Percentiles rank a stretch among this genome's conserved stretches.
Evolutionary conservation across 2,888 invertebrate genomes (phyloP).

Genomic region (Meta bourneti): DNA sequence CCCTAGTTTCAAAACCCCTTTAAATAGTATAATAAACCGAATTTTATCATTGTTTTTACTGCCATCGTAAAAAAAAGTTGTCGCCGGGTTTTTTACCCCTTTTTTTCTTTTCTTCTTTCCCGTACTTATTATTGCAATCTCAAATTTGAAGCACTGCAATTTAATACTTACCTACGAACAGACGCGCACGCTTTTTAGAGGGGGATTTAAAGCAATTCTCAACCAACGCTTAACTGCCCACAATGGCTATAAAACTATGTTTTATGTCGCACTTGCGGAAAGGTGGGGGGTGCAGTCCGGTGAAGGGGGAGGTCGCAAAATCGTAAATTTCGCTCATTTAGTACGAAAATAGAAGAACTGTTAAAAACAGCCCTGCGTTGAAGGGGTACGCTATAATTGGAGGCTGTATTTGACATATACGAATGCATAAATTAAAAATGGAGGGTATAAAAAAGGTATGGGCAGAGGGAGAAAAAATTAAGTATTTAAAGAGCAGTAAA

Average conservation of each 20-base stretch:
- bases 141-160: conserved; percentile 74
- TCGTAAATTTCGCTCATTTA: conserved; percentile 75
- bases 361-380: conserved; percentile 31
- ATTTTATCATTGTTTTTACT: conserved; percentile 76
- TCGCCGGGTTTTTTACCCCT: conserved; percentile 3
- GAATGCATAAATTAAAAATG: conserved; percentile 69
- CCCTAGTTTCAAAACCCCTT: conserved; percentile 70
- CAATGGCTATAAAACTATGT: conserved; percentile 76
- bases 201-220: conserved; percentile 74
- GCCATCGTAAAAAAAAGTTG: conserved; percentile 65
- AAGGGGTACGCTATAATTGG: conserved; percentile 61
- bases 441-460: conserved; percentile 1
- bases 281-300: conserved; percentile 16
- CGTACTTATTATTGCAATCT: conserved; percentile 57
- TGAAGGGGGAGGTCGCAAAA: conserved; percentile 43
- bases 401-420: conserved; percentile 44
- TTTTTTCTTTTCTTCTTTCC: conserved; percentile 22
- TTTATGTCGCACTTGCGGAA: conserved; percentile 73
- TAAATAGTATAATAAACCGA: conserved; percentile 76
- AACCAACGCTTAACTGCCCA: conserved; percentile 68
- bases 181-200: conserved; percentile 56
- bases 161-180: conserved; percentile 68
- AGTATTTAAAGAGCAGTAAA: conserved; percentile 69
- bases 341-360: conserved; percentile 63
- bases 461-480: conserved; percentile 18